A percentile compares a stretch with the other conserved stretches of the same genome.
phyloP scores from a whole-genome alignment of 2,888 invertebrate genomes.

The Galeruca laticollis region DNA sequence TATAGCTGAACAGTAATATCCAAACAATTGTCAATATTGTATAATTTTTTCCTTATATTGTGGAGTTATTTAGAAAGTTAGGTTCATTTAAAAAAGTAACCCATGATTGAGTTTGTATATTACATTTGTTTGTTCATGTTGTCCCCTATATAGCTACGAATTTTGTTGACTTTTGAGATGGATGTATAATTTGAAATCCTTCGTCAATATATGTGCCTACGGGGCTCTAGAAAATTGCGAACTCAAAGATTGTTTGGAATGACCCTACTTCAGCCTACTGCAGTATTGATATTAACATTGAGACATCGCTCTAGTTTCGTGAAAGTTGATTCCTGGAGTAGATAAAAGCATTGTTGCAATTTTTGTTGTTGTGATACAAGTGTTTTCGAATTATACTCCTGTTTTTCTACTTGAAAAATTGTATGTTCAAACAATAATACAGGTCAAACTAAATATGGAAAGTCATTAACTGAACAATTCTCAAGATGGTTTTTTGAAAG shows the following conservation, averaged over 20 bases:
- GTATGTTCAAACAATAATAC: no score
- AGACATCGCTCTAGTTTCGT: no score
- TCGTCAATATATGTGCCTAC: conserved; percentile 37
- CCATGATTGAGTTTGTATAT: background rate
- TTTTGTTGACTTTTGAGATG: conserved; percentile 14
- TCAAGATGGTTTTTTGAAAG: no score
- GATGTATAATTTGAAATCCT: conserved; percentile 33
- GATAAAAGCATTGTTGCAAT: conserved; percentile 42
- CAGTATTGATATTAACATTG: conserved; percentile 46
- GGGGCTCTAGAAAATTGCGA: conserved; percentile 31
- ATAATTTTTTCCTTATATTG: background rate
- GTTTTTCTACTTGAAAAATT: no score
- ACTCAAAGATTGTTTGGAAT: conserved; percentile 43
- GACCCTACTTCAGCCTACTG: conserved; percentile 40
- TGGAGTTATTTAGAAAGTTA: background rate
- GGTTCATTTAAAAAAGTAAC: no score
- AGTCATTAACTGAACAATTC: no score
- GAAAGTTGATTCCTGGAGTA: no score
- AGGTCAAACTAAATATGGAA: no score
- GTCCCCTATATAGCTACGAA: conserved; percentile 10
- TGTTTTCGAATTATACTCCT: no score
- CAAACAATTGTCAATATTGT: background rate
- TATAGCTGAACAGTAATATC: no score
- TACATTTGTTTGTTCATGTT: conserved; percentile 2
- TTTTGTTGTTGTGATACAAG: no score